These are phyloP conservation scores for Meriones psammophilus DNA, from an alignment of 2,797 vertebrate species.

Conservation along the genomic window DNA sequence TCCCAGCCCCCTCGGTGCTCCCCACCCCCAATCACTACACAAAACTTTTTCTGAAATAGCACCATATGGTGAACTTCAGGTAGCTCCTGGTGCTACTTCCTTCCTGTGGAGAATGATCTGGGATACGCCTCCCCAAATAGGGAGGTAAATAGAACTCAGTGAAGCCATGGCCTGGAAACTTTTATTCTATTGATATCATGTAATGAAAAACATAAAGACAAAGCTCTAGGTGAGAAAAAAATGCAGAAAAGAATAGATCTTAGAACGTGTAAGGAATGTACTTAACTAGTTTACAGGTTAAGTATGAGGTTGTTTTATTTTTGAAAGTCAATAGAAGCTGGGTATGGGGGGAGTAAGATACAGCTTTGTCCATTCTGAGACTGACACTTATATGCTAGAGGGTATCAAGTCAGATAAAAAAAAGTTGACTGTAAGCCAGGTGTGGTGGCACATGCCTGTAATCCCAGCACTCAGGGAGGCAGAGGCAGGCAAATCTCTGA, in stretches of 20 bases:
- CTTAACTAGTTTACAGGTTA: not conserved
- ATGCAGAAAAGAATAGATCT: not conserved
- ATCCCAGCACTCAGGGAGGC: too few species aligned
- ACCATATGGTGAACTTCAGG: not conserved
- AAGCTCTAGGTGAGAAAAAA: not conserved
- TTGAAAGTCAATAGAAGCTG: constrained; percentile 49
- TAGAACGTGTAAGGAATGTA: not conserved
- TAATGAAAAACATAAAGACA: not conserved
- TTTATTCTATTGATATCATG: constrained; percentile 49
- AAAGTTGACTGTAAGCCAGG: too few species aligned
- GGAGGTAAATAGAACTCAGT: not conserved
- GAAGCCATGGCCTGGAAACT: not conserved
- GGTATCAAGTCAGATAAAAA: too few species aligned
- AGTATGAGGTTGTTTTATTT: not conserved
- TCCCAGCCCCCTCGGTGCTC: not conserved
- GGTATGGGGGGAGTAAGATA: too few species aligned
- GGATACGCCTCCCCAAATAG: constrained; percentile 2
- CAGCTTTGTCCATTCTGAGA: too few species aligned
- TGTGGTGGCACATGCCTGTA: too few species aligned
- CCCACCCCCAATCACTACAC: not conserved
- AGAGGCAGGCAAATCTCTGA: too few species aligned
- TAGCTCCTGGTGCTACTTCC: not conserved
- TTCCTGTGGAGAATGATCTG: not conserved
- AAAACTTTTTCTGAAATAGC: constrained; percentile 15
- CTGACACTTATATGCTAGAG: too few species aligned